Conservation (phyloP, 2,888 invertebrate species). For the Drosophila kokeensis region DNA sequence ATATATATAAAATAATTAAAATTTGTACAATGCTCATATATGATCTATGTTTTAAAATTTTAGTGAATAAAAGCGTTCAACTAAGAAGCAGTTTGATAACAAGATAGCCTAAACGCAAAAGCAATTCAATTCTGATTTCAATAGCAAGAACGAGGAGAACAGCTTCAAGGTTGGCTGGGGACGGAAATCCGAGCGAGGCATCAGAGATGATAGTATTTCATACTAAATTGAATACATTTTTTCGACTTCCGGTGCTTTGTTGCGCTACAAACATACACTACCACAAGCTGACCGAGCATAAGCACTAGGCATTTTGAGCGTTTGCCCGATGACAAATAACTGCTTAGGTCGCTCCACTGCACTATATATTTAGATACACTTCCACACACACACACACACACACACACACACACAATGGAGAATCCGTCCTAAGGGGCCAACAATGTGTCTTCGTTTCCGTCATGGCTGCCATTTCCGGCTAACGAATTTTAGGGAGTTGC, state of each 20-base stretch:
- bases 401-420: conserved; percentile 14
- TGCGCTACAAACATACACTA: conserved; percentile 25
- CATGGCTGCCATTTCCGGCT: conserved; percentile 74
- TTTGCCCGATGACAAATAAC: conserved; percentile 70
- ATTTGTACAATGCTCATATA: background rate
- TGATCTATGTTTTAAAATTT: background rate
- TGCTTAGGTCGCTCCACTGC: conserved; percentile 51
- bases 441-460: conserved; percentile 79
- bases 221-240: conserved; percentile 71
- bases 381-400: conserved; percentile 8
- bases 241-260: conserved; percentile 68
- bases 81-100: background rate
- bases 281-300: conserved; percentile 38
- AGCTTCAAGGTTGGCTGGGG: background rate
- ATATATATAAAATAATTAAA: background rate
- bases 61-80: background rate
- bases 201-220: conserved; percentile 15
- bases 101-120: background rate
- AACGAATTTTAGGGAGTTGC: conserved; percentile 65
- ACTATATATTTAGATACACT: conserved; percentile 17
- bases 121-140: background rate
- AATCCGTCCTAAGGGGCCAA: conserved; percentile 48
- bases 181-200: conserved; percentile 4
- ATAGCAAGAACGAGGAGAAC: background rate
- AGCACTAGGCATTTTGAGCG: conserved; percentile 51